Base-by-base conservation (phyloP, 1,140 invertebrate genomes). In the Drosophila eugracilis region DNA sequence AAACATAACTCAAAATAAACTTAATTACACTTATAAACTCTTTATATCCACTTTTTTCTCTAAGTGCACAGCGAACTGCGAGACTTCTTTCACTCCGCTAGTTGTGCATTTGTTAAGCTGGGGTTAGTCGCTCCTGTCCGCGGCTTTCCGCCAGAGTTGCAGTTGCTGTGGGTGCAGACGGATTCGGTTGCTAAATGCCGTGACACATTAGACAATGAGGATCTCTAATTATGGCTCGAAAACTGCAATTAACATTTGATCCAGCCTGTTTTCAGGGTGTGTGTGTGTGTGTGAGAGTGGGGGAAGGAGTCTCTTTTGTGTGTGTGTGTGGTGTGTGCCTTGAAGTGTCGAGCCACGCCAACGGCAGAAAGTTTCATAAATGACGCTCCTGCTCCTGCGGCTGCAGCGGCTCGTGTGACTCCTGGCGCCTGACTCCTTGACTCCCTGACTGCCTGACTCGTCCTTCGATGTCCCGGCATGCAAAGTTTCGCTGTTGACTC, bases 201-300 rank as follows among this genome's bases (percentile, higher is more conserved):
- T 72, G 78, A 88, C 67, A 81, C 65, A 88, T 88, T 88, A 83
- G 78, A 88, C 83, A 88, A 81, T 74, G 73, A 77, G 73, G 57
- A 74, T 77, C 81, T 88, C 83, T 88, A 78, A 88, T 89, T 86
- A 86, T 78, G 78, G 80, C 83, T 84, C 59, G 62, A 75, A 72
- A 84, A 77, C 80, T 79, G 81, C 83, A 86, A 86, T 88, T 86
- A 86, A 88, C 83, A 86, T 86, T 81, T 86, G 83, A 88, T 78
- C 83, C 65, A 37, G 42, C 37, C 39, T 45, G 53, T 45, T 39
- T 21, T 4, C 4, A 12, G 34, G 0, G 42, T 32, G 34, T 53
- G 28, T 55, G 78, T 55, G 48, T 39, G 24, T 28, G 26, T 47
- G 52, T 4, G 53, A 42, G 30, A 32, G 30, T 12, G 30, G 30